Evolutionary conservation across 2,113 vertebrate species (phyloP), one percentile per base, ranked within the genome.

Genomic region (Clarias gariepinus): DNA sequence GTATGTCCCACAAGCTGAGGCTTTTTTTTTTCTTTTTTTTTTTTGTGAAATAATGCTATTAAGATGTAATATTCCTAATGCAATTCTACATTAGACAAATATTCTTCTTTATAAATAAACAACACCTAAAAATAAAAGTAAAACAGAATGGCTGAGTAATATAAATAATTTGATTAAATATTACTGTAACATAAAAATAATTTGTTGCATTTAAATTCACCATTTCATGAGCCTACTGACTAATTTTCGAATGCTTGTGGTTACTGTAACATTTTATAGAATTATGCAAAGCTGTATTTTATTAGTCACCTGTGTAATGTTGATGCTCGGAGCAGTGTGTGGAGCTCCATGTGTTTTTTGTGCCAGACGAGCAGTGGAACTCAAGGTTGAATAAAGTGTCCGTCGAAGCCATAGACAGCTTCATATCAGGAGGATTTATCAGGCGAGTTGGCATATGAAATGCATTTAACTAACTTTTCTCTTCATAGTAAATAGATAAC

Each of bases 351-450:
- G 96, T 97, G 86, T 95, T 97, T 91, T 96, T 92, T 92, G 96
- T 98, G 87, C 97, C 97, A 83, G 94, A 96, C 89, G 96, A 97
- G 89, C 93, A 96, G 64, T 98, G 97, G 97, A 95, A 98, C 89
- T 94, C 95, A 90, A 96, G 96, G 89, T 92, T 98, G 89, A 98
- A 98, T 91, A 98, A 96, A 83, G 91, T 97, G 88, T 94, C 97
- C 60, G 85, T 95, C 77, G 94, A 96, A 89, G 94, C 95, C 88
- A 93, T 94, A 81, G 95, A 94, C 58, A 95, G 93, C 87, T 98
- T 98, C 82, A 83, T 96, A 92, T 98, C 97, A 84, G 96, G 95
- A 4, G 97, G 97, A 82, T 98, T 99, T 92, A 96, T 98, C 94
- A 97, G 97, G 96, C 96, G 89, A 94, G 92, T 90, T 81, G 58